A percentile compares a stretch with the other conserved stretches of the same genome.
Evolutionary conservation across 2,797 vertebrate species (phyloP).

Genomic region (Cheirogaleus major): DNA sequence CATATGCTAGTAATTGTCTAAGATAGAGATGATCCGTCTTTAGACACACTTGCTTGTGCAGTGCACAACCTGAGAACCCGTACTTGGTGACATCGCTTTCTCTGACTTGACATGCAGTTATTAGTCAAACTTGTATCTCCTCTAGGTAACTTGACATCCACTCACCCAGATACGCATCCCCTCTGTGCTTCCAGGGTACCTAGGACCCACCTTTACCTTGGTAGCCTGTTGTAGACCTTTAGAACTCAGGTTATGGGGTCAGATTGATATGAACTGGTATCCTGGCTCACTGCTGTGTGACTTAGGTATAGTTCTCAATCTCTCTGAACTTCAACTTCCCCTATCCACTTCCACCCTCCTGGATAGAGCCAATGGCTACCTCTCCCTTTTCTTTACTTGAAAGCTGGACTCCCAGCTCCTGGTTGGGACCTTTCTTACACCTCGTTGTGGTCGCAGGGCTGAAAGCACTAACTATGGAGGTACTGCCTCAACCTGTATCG

Average conservation of each 20-base stretch:
- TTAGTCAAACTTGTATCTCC: not conserved
- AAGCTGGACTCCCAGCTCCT: not conserved
- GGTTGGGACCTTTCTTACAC: not conserved
- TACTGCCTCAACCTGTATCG: not conserved
- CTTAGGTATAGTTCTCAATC: not conserved
- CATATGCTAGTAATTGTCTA: not conserved
- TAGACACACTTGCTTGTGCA: not conserved
- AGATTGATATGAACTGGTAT: not conserved
- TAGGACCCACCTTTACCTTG: not conserved
- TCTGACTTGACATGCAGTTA: not conserved
- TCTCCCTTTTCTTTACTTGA: not conserved
- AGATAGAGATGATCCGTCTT: not conserved
- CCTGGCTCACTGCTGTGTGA: not conserved
- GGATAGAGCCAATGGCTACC: not conserved
- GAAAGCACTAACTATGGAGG: rapidly evolving
- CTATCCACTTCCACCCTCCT: not conserved
- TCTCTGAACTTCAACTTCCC: not conserved
- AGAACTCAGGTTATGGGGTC: not conserved
- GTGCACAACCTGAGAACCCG: not conserved
- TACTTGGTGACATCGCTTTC: not conserved
- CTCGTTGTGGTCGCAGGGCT: not conserved
- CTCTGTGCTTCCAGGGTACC: not conserved
- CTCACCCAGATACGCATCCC: not conserved
- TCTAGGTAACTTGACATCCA: not conserved
- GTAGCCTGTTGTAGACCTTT: not conserved